Percentiles rank a stretch among this genome's conserved stretches.
These are phyloP conservation scores for Parotocinclus haroldoi DNA, from an alignment of 2,797 vertebrate genomes.

Conservation along the genomic window DNA sequence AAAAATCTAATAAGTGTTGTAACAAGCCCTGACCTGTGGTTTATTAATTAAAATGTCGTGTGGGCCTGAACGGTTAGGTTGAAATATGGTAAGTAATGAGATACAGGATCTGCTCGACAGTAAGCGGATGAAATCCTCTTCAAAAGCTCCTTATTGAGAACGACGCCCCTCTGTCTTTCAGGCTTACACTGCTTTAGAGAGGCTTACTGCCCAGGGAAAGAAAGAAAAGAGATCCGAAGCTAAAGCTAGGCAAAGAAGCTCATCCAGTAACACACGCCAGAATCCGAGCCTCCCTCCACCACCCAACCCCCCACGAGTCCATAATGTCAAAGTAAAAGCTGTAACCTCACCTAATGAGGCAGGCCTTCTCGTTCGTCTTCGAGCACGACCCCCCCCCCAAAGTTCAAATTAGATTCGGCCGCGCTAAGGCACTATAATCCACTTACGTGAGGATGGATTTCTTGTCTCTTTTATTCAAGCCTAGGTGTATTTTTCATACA, in stretches of 20 bases:
- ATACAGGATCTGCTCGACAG: slow-evolving; percentile 3
- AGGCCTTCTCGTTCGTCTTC: slow-evolving; percentile 29
- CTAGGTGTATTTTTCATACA: slow-evolving; percentile 23
- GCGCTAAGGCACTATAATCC: slow-evolving; percentile 38
- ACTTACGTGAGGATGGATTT: slow-evolving; percentile 39
- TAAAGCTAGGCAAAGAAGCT: slow-evolving; percentile 44
- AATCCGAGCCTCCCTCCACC: too few species aligned
- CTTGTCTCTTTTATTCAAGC: slow-evolving; percentile 22
- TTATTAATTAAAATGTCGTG: slow-evolving; percentile 46
- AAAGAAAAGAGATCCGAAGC: slow-evolving; percentile 21
- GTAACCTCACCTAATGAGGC: slow-evolving; percentile 38
- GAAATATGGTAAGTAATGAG: slow-evolving; percentile 20
- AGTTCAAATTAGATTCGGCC: slow-evolving; percentile 42
- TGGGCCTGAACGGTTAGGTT: slow-evolving; percentile 34
- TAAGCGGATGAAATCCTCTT: slow-evolving; percentile 16
- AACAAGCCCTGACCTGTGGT: slow-evolving; percentile 44
- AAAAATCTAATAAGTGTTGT: not conserved
- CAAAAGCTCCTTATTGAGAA: not conserved
- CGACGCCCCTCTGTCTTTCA: not conserved
- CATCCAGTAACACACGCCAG: slow-evolving; percentile 25
- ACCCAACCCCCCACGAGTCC: slow-evolving; percentile 23
- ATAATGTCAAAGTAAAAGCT: slow-evolving; percentile 28
- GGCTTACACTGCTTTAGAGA: slow-evolving; percentile 1
- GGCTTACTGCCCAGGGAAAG: not conserved
- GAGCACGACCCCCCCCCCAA: slow-evolving; percentile 19